Conservation (phyloP, 1,140 invertebrate species). For the Macrobrachium nipponense region DNA sequence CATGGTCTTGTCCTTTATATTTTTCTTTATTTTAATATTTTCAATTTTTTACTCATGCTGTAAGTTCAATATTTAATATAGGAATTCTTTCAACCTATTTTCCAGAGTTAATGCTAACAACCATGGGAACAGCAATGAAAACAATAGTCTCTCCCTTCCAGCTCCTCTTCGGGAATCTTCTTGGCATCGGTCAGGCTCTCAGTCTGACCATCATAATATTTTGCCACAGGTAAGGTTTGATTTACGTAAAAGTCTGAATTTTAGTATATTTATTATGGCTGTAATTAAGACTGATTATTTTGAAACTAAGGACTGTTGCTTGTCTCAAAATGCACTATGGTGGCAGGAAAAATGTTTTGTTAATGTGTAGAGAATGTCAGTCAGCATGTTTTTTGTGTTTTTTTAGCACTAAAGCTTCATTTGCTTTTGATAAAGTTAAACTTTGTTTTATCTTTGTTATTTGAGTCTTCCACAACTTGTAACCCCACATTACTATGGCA, state of each 20-base stretch:
- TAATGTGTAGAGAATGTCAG: too few species aligned
- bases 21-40: neutral
- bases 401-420: too few species aligned
- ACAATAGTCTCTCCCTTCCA: conserved; percentile 26
- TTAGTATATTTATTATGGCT: neutral
- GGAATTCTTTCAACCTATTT: neutral
- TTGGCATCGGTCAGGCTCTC: conserved; percentile 16
- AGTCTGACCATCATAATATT: conserved; percentile 35
- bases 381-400: too few species aligned
- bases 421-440: too few species aligned
- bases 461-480: too few species aligned
- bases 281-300: neutral
- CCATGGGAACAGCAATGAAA: conserved; percentile 19
- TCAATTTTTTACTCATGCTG: neutral
- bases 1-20: too few species aligned
- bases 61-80: neutral
- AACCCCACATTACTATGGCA: too few species aligned
- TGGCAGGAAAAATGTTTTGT: too few species aligned
- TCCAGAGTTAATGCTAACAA: conserved; percentile 47
- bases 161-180: conserved; percentile 40
- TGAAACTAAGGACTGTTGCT: neutral
- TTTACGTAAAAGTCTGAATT: neutral
- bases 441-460: too few species aligned
- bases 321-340: neutral
- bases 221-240: conserved; percentile 30